Conservation (phyloP, 2,797 vertebrate species). For the Pseudotriccus pelzelni region DNA sequence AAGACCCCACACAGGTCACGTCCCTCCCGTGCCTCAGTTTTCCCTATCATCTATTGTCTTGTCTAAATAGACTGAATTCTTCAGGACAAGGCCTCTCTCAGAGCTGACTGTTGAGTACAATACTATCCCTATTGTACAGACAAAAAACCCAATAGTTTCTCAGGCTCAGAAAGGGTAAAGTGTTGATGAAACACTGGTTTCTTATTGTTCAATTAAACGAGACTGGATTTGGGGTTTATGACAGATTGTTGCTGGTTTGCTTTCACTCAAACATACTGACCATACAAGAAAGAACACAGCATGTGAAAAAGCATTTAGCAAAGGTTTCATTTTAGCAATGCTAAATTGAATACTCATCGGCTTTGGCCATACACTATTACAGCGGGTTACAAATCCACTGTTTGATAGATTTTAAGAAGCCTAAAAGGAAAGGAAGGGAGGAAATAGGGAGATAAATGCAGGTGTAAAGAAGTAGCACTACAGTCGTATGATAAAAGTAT, state of each 20-base stretch:
- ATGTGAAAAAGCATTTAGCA: background rate
- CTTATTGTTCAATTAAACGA: background rate
- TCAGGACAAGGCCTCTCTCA: background rate
- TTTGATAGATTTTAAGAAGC: background rate
- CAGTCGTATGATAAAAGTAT: background rate
- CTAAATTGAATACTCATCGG: background rate
- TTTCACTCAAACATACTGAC: background rate
- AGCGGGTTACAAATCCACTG: background rate
- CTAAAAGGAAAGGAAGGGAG: background rate
- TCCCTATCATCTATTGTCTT: background rate
- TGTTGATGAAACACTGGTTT: background rate
- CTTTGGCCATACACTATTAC: background rate
- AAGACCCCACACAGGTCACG: background rate
- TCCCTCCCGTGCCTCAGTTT: background rate
- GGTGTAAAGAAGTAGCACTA: background rate
- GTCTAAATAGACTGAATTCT: background rate
- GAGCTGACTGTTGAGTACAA: background rate
- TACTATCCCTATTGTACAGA: background rate
- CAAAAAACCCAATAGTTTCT: background rate
- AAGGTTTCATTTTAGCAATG: background rate
- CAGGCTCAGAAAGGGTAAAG: background rate
- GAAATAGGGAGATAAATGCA: background rate
- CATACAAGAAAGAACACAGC: background rate
- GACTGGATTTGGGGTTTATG: background rate
- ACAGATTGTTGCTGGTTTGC: background rate